phyloP scores from a whole-genome alignment of 2,113 vertebrate species.

The Gallinago media region DNA sequence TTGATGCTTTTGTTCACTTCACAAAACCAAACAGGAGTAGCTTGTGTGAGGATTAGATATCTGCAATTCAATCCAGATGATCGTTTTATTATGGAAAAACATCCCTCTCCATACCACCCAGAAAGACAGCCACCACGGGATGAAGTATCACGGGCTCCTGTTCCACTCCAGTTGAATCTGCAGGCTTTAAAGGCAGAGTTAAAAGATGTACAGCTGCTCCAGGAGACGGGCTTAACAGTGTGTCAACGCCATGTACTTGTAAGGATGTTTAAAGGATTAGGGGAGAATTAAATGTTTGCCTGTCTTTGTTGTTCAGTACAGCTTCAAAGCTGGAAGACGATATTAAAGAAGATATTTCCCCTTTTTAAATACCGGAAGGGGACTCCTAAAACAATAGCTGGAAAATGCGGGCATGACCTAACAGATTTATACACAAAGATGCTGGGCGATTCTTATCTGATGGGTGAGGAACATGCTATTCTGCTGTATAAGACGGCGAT shows the following conservation, averaged over 20 bases:
- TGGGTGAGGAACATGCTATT: not conserved
- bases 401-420: conserved; percentile 3
- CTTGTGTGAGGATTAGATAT: conserved; percentile 66
- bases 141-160: not conserved
- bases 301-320: conserved; percentile 33
- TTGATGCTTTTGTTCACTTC: conserved; percentile 61
- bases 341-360: conserved; percentile 42
- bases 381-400: conserved; percentile 37
- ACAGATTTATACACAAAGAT: conserved; percentile 34
- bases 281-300: conserved; percentile 56
- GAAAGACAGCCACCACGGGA: not conserved
- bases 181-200: conserved; percentile 37
- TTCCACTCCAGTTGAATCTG: not conserved
- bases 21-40: conserved; percentile 63
- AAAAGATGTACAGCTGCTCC: conserved; percentile 30
- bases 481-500: not conserved
- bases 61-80: conserved; percentile 71
- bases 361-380: conserved; percentile 33
- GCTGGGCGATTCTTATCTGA: not conserved
- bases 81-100: conserved; percentile 66
- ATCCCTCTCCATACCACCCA: conserved; percentile 46
- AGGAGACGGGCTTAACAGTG: conserved; percentile 2
- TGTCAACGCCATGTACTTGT: not conserved
- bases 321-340: conserved; percentile 48
- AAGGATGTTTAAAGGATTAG: conserved; percentile 59